Evolutionary conservation across 2,888 invertebrate species (phyloP).

Genomic region (Peribatodes rhomboidaria): DNA sequence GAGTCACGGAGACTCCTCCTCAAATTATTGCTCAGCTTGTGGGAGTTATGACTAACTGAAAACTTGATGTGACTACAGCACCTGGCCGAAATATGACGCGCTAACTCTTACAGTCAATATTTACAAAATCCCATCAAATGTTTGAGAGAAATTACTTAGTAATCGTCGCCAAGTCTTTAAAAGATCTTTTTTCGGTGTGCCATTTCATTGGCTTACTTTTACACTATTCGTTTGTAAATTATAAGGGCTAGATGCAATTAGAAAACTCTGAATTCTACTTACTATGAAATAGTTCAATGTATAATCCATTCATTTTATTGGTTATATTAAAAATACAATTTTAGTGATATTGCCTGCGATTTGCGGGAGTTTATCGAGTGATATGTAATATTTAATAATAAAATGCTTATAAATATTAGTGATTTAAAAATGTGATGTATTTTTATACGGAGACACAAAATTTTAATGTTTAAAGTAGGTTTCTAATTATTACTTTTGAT

Average conservation of each 20-base stretch:
- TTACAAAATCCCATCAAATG: background rate
- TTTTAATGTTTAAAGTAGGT: conserved; percentile 38
- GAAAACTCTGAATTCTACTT: conserved; percentile 35
- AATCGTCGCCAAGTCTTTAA: background rate
- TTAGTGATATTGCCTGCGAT: conserved; percentile 43
- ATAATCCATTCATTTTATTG: conserved; percentile 14
- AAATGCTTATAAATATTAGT: conserved; percentile 40
- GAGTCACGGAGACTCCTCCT: conserved; percentile 12
- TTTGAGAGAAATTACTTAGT: background rate
- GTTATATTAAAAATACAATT: conserved; percentile 28
- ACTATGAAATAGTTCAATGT: conserved; percentile 36
- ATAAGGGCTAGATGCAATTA: conserved; percentile 40
- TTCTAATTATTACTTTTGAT: conserved; percentile 17
- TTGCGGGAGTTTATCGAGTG: conserved; percentile 38
- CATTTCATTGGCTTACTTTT: conserved; percentile 2
- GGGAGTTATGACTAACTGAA: conserved; percentile 22
- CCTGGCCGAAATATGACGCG: conserved; percentile 9
- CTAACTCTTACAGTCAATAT: background rate
- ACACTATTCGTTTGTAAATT: conserved; percentile 15
- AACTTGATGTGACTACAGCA: conserved; percentile 8
- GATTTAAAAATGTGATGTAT: conserved; percentile 61
- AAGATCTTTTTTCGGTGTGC: background rate
- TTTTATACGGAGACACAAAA: conserved; percentile 57
- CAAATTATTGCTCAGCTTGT: conserved; percentile 35
- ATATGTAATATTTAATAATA: conserved; percentile 34